These are phyloP conservation scores for Taxidea taxus DNA, from an alignment of 2,113 vertebrate species.

Conservation along the genomic window DNA sequence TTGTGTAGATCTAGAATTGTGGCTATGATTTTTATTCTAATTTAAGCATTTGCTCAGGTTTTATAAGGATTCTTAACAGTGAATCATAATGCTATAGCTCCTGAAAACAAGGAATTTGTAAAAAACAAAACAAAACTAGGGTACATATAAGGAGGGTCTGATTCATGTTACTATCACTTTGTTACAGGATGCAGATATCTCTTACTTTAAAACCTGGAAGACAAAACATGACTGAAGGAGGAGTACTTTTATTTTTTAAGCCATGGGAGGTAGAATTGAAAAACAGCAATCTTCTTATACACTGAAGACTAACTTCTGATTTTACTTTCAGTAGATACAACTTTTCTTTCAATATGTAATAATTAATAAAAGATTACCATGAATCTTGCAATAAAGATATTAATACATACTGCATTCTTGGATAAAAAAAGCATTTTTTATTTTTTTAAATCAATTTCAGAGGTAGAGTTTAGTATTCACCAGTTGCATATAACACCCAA, in stretches of 20 bases:
- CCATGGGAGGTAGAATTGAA: background rate
- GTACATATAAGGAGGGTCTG: background rate
- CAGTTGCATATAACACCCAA: background rate
- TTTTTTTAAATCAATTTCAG: background rate
- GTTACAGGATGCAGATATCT: constrained; percentile 90
- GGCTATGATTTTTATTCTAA: background rate
- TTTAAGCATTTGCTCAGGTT: background rate
- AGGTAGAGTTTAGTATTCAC: background rate
- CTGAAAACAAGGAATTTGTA: background rate
- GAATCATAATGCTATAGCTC: background rate
- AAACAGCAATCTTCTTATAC: background rate
- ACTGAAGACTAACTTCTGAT: background rate
- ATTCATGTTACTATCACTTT: constrained; percentile 22
- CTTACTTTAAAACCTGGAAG: constrained; percentile 84
- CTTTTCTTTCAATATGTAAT: constrained; percentile 25
- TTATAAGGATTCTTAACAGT: background rate
- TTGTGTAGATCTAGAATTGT: background rate
- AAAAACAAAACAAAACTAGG: background rate
- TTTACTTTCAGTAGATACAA: constrained; percentile 8
- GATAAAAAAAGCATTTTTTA: background rate
- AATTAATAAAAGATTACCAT: background rate
- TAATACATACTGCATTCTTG: constrained; percentile 2
- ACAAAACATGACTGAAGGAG: constrained; percentile 71
- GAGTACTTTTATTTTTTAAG: background rate
- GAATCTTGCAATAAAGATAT: constrained; percentile 9